phyloP scores from a whole-genome alignment of 2,888 invertebrate species.

The Heteropelma amictum region DNA sequence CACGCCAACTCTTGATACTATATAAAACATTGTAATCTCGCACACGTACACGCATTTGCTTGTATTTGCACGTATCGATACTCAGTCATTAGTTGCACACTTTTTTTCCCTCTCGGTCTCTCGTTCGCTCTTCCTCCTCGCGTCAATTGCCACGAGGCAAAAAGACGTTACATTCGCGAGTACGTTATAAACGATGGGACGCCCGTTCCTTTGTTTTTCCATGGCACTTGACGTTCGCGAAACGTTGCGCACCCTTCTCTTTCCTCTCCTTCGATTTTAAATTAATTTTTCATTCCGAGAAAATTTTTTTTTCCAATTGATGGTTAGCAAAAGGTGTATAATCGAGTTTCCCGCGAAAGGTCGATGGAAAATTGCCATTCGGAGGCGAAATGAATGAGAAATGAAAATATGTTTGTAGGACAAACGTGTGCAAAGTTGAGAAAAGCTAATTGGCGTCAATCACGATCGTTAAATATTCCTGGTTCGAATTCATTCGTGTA shows the following conservation, averaged over 20 bases:
- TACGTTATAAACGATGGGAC: not conserved
- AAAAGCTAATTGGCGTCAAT: conserved; percentile 25
- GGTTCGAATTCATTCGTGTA: conserved; percentile 20
- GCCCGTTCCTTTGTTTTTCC: conserved; percentile 1
- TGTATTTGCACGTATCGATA: conserved; percentile 30
- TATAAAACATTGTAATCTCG: not conserved
- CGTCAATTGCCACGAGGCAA: not conserved
- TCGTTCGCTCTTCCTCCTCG: not conserved
- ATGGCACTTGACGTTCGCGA: not conserved
- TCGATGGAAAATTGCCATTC: not conserved
- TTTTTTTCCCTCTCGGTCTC: conserved; percentile 1
- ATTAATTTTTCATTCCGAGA: too few relatives aligned
- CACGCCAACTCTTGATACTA: conserved; percentile 26
- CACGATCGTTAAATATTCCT: conserved; percentile 13
- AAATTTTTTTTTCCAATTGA: too few relatives aligned
- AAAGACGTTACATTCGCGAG: not conserved
- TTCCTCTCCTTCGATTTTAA: conserved; percentile 31
- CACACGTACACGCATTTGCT: not conserved
- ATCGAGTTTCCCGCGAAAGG: too few relatives aligned
- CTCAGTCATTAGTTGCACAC: conserved; percentile 34
- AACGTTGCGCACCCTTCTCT: conserved; percentile 9
- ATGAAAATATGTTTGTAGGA: not conserved
- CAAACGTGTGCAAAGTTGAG: not conserved
- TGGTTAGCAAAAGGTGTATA: too few relatives aligned
- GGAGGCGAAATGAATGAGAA: not conserved